These are phyloP conservation scores for Drosophila bifasciata DNA, from an alignment of 1,140 invertebrate species.

Conservation along the genomic window DNA sequence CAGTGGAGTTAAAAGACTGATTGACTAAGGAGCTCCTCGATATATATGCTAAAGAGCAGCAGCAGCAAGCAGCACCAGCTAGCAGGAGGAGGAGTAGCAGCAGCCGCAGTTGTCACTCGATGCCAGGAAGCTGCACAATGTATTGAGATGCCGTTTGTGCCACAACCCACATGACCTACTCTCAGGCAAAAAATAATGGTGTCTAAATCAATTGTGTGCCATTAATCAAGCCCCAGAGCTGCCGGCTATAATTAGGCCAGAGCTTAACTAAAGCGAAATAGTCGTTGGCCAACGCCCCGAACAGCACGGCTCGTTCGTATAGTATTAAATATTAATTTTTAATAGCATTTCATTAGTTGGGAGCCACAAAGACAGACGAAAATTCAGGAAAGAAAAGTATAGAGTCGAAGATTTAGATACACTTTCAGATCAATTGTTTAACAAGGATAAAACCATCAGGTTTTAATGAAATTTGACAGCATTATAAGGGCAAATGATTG, in stretches of 20 bases:
- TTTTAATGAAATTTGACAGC: no score
- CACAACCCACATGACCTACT: slow-evolving; percentile 22
- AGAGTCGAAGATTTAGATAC: slow-evolving; percentile 1
- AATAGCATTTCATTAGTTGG: slow-evolving; percentile 55
- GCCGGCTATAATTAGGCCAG: slow-evolving; percentile 46
- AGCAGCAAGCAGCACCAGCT: slow-evolving; percentile 3
- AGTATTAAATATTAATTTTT: slow-evolving; percentile 79
- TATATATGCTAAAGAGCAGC: slow-evolving; percentile 74
- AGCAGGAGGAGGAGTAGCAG: slow-evolving; percentile 21
- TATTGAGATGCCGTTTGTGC: no score
- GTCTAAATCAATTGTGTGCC: slow-evolving; percentile 22
- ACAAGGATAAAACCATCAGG: no score
- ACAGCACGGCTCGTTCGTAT: slow-evolving; percentile 18
- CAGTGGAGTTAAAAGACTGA: slow-evolving; percentile 6
- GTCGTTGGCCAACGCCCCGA: slow-evolving; percentile 34
- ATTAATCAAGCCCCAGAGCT: slow-evolving; percentile 54
- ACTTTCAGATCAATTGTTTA: no score
- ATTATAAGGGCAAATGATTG: no score
- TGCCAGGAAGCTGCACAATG: neutral
- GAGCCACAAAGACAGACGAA: slow-evolving; percentile 8
- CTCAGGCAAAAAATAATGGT: slow-evolving; percentile 9
- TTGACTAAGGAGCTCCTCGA: slow-evolving; percentile 54
- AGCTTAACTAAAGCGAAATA: slow-evolving; percentile 52
- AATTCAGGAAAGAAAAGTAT: neutral
- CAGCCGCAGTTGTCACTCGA: slow-evolving; percentile 57